Conservation (phyloP, 1,140 invertebrate genomes). For the Diuraphis noxia region DNA sequence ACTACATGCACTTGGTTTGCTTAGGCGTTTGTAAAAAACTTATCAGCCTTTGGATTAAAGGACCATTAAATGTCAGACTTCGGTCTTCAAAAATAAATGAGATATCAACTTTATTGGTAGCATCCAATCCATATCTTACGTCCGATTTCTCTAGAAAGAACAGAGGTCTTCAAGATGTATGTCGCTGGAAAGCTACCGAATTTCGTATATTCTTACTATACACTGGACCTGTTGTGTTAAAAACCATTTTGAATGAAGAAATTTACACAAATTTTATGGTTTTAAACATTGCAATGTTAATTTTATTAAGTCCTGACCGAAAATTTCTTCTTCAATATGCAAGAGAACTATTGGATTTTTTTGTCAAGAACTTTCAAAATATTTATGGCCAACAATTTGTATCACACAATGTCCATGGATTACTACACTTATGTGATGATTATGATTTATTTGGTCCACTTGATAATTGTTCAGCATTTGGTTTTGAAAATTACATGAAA, state of each 20-base stretch:
- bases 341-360: neutral
- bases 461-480: slow-evolving; percentile 11
- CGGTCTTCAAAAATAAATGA: neutral
- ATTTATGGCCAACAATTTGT: neutral
- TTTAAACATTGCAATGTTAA: neutral
- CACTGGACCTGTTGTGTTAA: slow-evolving; percentile 54
- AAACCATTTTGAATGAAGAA: neutral
- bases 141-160: neutral
- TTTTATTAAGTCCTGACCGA: slow-evolving; percentile 13
- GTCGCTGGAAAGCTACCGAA: neutral
- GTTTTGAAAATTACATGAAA: slow-evolving; percentile 34
- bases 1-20: slow-evolving; percentile 55
- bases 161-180: neutral
- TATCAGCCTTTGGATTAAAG: slow-evolving; percentile 58
- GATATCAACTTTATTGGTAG: neutral
- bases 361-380: neutral
- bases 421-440: neutral
- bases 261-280: neutral
- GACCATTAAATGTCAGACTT: neutral
- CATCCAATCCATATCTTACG: neutral
- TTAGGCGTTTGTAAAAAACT: slow-evolving; percentile 60
- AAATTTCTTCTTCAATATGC: slow-evolving; percentile 16
- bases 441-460: slow-evolving; percentile 18
- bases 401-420: neutral
- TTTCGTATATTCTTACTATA: neutral